phyloP scores from a whole-genome alignment of 2,113 vertebrate genomes.

The Eulemur macaco region DNA sequence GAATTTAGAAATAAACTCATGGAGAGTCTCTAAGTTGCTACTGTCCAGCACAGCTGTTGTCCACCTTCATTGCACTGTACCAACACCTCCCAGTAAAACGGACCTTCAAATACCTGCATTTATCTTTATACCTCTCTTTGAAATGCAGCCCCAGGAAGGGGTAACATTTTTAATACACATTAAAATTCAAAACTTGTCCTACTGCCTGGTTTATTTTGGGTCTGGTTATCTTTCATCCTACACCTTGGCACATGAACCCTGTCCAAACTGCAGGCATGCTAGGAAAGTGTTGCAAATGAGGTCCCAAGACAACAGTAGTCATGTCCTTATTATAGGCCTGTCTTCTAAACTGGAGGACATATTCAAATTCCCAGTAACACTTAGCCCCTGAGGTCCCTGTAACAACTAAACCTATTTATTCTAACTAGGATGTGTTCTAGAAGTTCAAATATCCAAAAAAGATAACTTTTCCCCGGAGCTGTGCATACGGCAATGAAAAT shows the following conservation, averaged over 20 bases:
- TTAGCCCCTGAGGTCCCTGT: not conserved
- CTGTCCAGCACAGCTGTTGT: not conserved
- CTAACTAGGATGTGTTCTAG: constrained; percentile 2
- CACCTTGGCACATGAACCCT: not conserved
- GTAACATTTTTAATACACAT: constrained; percentile 44
- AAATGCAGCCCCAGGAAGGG: not conserved
- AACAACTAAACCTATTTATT: constrained; percentile 23
- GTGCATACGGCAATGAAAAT: constrained; percentile 46
- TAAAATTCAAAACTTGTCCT: constrained; percentile 57
- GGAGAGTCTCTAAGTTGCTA: not conserved
- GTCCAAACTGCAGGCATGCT: not conserved
- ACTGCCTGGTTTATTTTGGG: constrained; percentile 38
- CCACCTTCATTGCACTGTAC: not conserved
- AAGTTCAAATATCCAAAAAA: constrained; percentile 36
- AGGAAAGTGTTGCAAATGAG: constrained; percentile 27
- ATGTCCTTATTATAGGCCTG: not conserved
- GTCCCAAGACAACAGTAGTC: constrained; percentile 17
- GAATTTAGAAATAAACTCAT: not conserved
- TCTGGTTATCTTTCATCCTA: constrained; percentile 16
- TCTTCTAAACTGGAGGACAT: constrained; percentile 41
- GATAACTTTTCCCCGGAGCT: constrained; percentile 15
- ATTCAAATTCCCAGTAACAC: constrained; percentile 48
- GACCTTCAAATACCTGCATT: not conserved
- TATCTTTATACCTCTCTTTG: not conserved
- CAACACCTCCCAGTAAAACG: not conserved